A percentile compares a stretch with the other conserved stretches of the same genome.
These are phyloP conservation scores for Temnothorax ravouxi DNA, from an alignment of 2,888 invertebrate genomes.

Conservation along the genomic window DNA sequence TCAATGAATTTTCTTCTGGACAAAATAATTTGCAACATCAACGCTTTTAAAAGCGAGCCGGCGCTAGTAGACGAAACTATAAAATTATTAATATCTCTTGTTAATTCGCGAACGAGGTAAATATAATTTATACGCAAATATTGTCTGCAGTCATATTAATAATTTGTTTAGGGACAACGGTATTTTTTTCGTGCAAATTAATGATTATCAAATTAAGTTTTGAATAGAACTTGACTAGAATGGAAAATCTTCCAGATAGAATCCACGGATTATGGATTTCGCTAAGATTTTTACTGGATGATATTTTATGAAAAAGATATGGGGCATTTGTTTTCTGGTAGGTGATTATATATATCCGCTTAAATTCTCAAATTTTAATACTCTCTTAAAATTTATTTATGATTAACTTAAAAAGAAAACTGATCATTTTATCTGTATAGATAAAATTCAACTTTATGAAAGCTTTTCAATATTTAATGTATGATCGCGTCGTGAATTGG, in stretches of 20 bases:
- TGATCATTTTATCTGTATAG: background rate
- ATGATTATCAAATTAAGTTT: slow-evolving; percentile 45
- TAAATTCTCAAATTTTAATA: background rate
- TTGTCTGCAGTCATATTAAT: slow-evolving; percentile 37
- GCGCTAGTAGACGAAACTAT: slow-evolving; percentile 89
- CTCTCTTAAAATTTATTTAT: background rate
- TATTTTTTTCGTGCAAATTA: slow-evolving; percentile 28
- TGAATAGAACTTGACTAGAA: slow-evolving; percentile 37
- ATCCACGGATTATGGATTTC: slow-evolving; percentile 51
- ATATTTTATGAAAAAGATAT: slow-evolving; percentile 45
- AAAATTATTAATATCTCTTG: slow-evolving; percentile 88
- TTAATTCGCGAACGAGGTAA: slow-evolving; percentile 87
- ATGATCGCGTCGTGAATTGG: background rate
- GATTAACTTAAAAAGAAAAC: background rate
- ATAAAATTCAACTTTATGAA: background rate
- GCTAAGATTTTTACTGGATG: slow-evolving; percentile 43
- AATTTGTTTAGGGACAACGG: slow-evolving; percentile 25
- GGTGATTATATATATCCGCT: slow-evolving; percentile 19
- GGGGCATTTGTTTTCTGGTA: slow-evolving; percentile 40
- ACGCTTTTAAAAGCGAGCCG: slow-evolving; percentile 89
- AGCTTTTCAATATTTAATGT: background rate
- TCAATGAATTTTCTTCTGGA: slow-evolving; percentile 89
- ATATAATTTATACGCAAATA: slow-evolving; percentile 60
- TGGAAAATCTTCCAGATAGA: slow-evolving; percentile 31
- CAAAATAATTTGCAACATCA: slow-evolving; percentile 89